Base-by-base conservation (phyloP, 2,888 invertebrate genomes). In the Amblyjoppa fuscipennis region DNA sequence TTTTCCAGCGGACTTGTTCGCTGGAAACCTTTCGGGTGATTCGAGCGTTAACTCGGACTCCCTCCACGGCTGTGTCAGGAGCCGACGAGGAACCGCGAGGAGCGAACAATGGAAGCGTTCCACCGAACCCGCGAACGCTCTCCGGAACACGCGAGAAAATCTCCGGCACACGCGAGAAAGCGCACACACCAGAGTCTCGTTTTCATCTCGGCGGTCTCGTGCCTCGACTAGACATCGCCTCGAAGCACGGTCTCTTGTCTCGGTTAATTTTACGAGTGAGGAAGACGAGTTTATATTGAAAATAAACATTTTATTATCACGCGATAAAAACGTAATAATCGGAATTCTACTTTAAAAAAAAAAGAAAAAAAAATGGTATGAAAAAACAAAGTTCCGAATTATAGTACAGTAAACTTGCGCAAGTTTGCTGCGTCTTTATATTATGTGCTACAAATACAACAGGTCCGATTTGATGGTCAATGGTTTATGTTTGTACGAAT, bases 31-130 rank as follows among this genome's bases (percentile, higher is more conserved):
- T 56, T 73, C 38, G 56, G 16, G 73, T 20, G 56, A 56, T 73
- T 56, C 56, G 38, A 25, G 56, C 73, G 73, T 56, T 56, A 73
- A 59, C 70, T 70, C 73, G 16, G 73, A 56, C 73, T 56, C 34
- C 38, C 56, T 45, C n/a, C 11, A 16, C 34, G 34, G 61, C 5
- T 28, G 13, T 34, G 28, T 61, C 61, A 34, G 61, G 34, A 31
- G 61, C 34, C 61, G 61, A 31, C 61, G 31, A 61, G 28, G 31
- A 61, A 61, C 28, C 68, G 34, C n/a, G 53, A n/a, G 45, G 31
- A 31, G 51, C 51, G 53, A 73, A 73, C 73, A 73, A 73, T 73
- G 73, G 73, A 41, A 25, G 41, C 56, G 20, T 38, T 73, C 31
- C 13, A 20, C 56, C 56, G 73, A 41, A 4, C 13, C 45, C 51